phyloP scores from a whole-genome alignment of 2,113 vertebrate species.

The Crotalus viridis region DNA sequence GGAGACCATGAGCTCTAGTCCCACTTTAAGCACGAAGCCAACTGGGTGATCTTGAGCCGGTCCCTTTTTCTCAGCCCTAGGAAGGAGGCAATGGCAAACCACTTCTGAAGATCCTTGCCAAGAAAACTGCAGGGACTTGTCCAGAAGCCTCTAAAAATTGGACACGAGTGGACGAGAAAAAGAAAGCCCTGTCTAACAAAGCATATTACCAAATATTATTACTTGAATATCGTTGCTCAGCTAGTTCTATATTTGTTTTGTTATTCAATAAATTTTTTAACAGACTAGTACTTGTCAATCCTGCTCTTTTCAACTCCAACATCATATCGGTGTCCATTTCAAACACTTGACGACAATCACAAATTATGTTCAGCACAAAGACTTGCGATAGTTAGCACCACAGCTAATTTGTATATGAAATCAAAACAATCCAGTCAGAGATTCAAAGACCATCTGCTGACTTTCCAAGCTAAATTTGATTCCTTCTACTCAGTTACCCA shows the following conservation, averaged over 20 bases:
- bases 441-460: background rate
- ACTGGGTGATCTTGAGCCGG: background rate
- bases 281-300: background rate
- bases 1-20: too few species aligned
- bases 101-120: background rate
- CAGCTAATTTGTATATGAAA: background rate
- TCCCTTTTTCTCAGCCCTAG: background rate
- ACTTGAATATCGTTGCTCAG: background rate
- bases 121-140: background rate
- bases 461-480: background rate
- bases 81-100: background rate
- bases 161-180: background rate
- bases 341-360: background rate
- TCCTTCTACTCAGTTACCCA: background rate
- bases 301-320: background rate
- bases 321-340: background rate
- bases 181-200: conserved; percentile 16
- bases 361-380: background rate
- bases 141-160: background rate
- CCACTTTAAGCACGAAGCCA: background rate
- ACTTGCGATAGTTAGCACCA: background rate
- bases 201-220: background rate
- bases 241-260: background rate
- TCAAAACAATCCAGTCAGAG: background rate
- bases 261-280: background rate